Evolutionary conservation across 2,113 vertebrate species (phyloP).

Genomic region (Eudyptes chrysolophus): DNA sequence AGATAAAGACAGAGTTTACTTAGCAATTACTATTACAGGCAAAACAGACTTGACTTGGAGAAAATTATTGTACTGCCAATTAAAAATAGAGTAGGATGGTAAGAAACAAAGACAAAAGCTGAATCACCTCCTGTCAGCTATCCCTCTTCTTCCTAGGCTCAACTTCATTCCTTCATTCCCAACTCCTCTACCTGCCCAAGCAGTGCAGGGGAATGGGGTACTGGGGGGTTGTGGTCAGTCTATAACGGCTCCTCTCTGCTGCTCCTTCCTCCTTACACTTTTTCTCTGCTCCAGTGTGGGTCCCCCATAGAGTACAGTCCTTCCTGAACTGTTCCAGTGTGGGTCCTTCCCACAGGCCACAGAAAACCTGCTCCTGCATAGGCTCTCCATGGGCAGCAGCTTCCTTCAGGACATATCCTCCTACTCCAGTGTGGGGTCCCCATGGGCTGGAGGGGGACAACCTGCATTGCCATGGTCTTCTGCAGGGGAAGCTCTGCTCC

Average conservation of each 20-base stretch:
- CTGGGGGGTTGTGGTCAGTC: not conserved
- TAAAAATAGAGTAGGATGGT: not conserved
- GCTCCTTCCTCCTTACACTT: not conserved
- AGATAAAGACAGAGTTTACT: not conserved
- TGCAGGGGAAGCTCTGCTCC: not conserved
- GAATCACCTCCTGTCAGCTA: not conserved
- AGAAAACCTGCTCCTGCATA: not conserved
- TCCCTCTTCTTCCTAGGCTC: not conserved
- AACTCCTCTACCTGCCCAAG: not conserved
- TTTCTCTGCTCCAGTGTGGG: not conserved
- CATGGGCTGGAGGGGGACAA: not conserved
- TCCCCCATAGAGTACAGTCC: not conserved
- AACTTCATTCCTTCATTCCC: not conserved
- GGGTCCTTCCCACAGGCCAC: not conserved
- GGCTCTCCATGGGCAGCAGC: not conserved
- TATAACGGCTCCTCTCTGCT: rapidly evolving
- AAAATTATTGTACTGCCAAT: not conserved
- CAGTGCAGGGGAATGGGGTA: not conserved
- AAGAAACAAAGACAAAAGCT: not conserved
- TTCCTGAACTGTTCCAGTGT: not conserved
- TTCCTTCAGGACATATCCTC: not conserved
- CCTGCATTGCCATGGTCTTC: not conserved
- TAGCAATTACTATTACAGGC: not conserved
- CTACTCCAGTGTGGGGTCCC: not conserved
- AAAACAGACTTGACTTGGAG: not conserved